Evolutionary conservation across 2,113 vertebrate species (phyloP), one percentile per base, ranked within the genome.

Genomic region (Neopipo cinnamomea): DNA sequence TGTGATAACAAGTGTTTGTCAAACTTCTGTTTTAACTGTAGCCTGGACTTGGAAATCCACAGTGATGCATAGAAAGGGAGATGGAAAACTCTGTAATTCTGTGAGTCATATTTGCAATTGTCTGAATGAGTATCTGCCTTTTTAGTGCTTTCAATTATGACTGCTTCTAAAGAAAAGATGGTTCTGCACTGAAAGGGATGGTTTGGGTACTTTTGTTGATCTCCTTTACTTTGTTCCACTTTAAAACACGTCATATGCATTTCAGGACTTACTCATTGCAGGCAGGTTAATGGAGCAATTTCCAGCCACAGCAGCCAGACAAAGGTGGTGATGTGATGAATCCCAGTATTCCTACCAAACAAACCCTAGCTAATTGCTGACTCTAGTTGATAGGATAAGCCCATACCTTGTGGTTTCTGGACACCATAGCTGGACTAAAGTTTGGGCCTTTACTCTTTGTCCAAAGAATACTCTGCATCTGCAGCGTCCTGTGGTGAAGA

Each of bases 241-340:
- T 89, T 42, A 59, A 87, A 96, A 94, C 39, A 39, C 9, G 2
- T 85, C 62, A 67, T 23, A 33, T 25, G 24, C 15, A 27, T 89
- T 95, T 90, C 41, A 49, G 35, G 33, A 59, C 4, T 84, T 23
- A 47, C 6, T 55, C n/a, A 42, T 52, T 89, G 39, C 46, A 68
- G 78, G 55, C 33, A 93, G 80, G 93, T 89, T 89, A 93, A 90
- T 94, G 62, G 49, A 93, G 19, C 42, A 83, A 44, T 96, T 96
- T 92, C 49, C 50, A 72, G 35, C 74, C 37, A 35, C 84, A 49
- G 79, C 84, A 93, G 81, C 75, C 90, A 72, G 88, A 70, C 77
- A 68, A 8, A 21, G 62, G 62, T 76, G 37, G 78, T 72, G 68
- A 37, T 35, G 81, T 11, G 37, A 66, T 56, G 73, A 65, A 85